Evolutionary conservation across 2,888 invertebrate species (phyloP).

Genomic region (Pedicia rivosa): DNA sequence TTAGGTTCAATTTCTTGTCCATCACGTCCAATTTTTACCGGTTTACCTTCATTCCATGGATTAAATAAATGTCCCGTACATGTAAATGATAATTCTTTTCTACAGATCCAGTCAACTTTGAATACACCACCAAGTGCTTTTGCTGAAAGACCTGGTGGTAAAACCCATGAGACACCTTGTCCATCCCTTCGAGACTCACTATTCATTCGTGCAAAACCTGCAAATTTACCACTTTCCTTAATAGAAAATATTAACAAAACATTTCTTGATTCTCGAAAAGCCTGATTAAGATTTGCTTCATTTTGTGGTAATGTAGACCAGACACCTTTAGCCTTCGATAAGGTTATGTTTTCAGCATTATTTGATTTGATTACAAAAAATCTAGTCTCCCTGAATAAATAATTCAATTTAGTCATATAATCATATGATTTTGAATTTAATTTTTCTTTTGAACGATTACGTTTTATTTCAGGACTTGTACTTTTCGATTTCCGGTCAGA

Average conservation of each 20-base stretch:
- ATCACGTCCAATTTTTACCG: conserved; percentile 97
- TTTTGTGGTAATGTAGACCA: conserved; percentile 98
- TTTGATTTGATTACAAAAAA: conserved; percentile 97
- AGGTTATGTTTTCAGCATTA: conserved; percentile 88
- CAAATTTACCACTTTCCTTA: conserved; percentile 89
- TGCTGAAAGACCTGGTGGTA: conserved; percentile 85
- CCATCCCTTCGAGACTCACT: conserved; percentile 83
- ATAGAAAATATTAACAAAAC: conserved; percentile 93
- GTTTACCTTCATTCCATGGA: conserved; percentile 96
- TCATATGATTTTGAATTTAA: conserved; percentile 52
- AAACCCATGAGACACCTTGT: conserved; percentile 79
- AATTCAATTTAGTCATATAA: conserved; percentile 78
- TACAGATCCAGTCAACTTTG: conserved; percentile 92
- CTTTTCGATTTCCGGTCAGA: conserved; percentile 11
- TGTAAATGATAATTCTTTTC: conserved; percentile 84
- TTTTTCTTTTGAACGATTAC: conserved; percentile 13
- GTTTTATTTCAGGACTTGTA: conserved; percentile 19
- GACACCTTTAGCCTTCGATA: conserved; percentile 89
- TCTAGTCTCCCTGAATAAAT: conserved; percentile 83
- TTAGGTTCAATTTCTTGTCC: conserved; percentile 96
- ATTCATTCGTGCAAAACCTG: conserved; percentile 82
- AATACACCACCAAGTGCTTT: conserved; percentile 92
- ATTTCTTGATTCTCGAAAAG: conserved; percentile 82
- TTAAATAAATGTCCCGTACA: conserved; percentile 87
- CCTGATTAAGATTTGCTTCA: conserved; percentile 89